phyloP scores from a whole-genome alignment of 2,888 invertebrate species.

The Ormyrus labotus region DNA sequence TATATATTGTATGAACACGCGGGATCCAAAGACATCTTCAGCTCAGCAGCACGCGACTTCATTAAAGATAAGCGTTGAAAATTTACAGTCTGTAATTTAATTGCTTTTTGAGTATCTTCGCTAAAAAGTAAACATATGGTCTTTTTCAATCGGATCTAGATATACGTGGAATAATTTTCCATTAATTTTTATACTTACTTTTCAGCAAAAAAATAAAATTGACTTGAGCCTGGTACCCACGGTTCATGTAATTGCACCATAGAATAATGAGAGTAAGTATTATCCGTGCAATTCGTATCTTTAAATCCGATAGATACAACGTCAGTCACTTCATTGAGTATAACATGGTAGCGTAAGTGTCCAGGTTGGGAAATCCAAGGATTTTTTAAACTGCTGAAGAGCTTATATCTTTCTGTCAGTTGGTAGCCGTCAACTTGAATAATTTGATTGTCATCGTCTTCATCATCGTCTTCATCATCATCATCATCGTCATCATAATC shows the following conservation, averaged over 20 bases:
- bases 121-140: constrained; percentile 64
- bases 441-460: constrained; percentile 58
- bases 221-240: constrained; percentile 63
- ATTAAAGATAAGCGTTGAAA: constrained; percentile 47
- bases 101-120: constrained; percentile 75
- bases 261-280: constrained; percentile 57
- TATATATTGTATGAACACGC: constrained; percentile 80
- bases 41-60: constrained; percentile 72
- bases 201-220: constrained; percentile 63
- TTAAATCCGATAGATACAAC: constrained; percentile 65
- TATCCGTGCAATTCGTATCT: constrained; percentile 60
- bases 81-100: constrained; percentile 70
- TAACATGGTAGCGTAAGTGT: constrained; percentile 64
- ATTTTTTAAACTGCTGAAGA: constrained; percentile 51
- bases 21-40: constrained; percentile 83
- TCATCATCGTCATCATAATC: constrained; percentile 45
- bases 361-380: constrained; percentile 59
- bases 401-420: constrained; percentile 42
- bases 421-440: constrained; percentile 59
- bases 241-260: constrained; percentile 67
- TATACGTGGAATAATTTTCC: neutral
- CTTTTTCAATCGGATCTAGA: neutral
- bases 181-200: constrained; percentile 59
- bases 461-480: constrained; percentile 51
- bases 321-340: constrained; percentile 60